Evolutionary conservation across 2,797 vertebrate species (phyloP).

Genomic region (Liparis tanakae): DNA sequence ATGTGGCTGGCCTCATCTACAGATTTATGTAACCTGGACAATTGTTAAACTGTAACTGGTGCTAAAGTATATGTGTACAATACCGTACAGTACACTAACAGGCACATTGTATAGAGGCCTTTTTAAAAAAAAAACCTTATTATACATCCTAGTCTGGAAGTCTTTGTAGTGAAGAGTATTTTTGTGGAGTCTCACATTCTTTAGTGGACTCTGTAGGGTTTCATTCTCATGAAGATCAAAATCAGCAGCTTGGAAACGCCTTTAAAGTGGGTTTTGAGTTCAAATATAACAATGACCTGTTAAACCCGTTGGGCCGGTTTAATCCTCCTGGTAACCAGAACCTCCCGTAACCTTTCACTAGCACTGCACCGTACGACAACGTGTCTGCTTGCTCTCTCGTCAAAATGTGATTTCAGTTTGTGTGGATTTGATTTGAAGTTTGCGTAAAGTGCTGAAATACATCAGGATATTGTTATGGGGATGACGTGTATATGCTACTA

Average conservation of each 20-base stretch:
- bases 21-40: neutral
- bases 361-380: neutral
- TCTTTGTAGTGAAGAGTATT: constrained; percentile 12
- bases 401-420: neutral
- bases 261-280: too few species aligned
- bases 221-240: constrained; percentile 34
- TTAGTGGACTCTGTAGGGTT: constrained; percentile 14
- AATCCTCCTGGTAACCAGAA: neutral
- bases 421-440: neutral
- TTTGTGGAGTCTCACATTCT: neutral
- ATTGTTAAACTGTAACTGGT: neutral
- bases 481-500: neutral
- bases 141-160: constrained; percentile 1
- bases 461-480: neutral
- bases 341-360: neutral
- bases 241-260: neutral
- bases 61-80: neutral
- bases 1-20: neutral
- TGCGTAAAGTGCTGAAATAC: neutral
- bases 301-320: neutral
- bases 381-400: neutral
- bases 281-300: too few species aligned
- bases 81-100: neutral
- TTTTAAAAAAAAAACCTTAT: constrained; percentile 11
- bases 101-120: neutral